Evolutionary conservation across 2,888 invertebrate species (phyloP).

Genomic region (Axea sp.): DNA sequence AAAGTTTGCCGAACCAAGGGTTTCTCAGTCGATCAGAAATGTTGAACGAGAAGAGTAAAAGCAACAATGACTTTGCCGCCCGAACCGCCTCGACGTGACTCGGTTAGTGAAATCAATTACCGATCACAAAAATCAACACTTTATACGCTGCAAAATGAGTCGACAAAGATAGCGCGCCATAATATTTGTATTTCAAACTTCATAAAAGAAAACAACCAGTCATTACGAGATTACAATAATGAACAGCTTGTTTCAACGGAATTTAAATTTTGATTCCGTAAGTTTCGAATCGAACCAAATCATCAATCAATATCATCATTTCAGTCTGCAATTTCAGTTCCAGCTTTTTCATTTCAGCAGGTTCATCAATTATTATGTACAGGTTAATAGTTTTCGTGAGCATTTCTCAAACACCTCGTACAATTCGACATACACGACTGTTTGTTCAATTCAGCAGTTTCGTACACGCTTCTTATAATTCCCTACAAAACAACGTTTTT

Average conservation of each 20-base stretch:
- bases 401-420: no score
- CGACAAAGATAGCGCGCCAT: constrained; percentile 2
- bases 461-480: no score
- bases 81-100: constrained; percentile 44
- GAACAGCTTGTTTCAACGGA: not conserved
- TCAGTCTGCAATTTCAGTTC: no score
- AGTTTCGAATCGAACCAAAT: not conserved
- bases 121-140: constrained; percentile 49
- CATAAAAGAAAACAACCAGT: constrained; percentile 16
- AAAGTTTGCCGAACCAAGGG: constrained; percentile 52
- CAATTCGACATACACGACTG: no score
- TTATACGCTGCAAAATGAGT: constrained; percentile 12
- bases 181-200: constrained; percentile 34
- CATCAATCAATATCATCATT: constrained; percentile 5
- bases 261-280: constrained; percentile 6
- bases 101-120: constrained; percentile 56
- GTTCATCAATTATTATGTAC: no score
- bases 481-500: no score
- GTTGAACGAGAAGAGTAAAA: constrained; percentile 43
- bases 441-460: no score
- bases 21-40: constrained; percentile 38
- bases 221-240: constrained; percentile 18
- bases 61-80: constrained; percentile 44
- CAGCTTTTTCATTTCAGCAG: no score
- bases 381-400: no score